Evolutionary conservation across 1,140 invertebrate species (phyloP).

Genomic region (Linepithema humile): DNA sequence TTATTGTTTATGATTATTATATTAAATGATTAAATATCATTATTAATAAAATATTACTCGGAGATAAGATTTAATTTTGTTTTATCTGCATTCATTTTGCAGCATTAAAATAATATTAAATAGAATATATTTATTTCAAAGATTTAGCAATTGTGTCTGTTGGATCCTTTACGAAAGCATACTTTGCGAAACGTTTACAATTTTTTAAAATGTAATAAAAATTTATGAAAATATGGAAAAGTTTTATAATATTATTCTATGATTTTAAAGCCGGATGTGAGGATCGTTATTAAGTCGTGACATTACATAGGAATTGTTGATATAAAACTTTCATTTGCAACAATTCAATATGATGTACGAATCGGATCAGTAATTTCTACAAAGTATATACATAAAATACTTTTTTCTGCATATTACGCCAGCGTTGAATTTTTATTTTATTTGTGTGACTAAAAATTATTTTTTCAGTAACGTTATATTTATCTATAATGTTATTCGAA

Average conservation of each 20-base stretch:
- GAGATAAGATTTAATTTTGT: background rate
- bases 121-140: background rate
- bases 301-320: background rate
- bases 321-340: background rate
- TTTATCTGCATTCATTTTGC: background rate
- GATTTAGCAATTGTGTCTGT: background rate
- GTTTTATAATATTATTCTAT: background rate
- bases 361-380: background rate
- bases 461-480: slow-evolving; percentile 23
- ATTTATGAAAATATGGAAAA: background rate
- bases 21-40: slow-evolving; percentile 18
- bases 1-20: background rate
- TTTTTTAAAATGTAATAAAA: background rate
- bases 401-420: background rate
- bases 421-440: background rate
- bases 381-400: too few species aligned
- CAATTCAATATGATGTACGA: background rate
- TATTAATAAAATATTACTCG: background rate
- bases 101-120: slow-evolving; percentile 3
- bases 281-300: too few species aligned
- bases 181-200: background rate
- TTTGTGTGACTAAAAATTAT: background rate
- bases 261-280: background rate
- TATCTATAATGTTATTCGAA: slow-evolving; percentile 19
- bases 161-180: background rate